A percentile compares a stretch with the other conserved stretches of the same genome.
phyloP scores from a whole-genome alignment of 2,113 vertebrate genomes.

The Chiloscyllium plagiosum region DNA sequence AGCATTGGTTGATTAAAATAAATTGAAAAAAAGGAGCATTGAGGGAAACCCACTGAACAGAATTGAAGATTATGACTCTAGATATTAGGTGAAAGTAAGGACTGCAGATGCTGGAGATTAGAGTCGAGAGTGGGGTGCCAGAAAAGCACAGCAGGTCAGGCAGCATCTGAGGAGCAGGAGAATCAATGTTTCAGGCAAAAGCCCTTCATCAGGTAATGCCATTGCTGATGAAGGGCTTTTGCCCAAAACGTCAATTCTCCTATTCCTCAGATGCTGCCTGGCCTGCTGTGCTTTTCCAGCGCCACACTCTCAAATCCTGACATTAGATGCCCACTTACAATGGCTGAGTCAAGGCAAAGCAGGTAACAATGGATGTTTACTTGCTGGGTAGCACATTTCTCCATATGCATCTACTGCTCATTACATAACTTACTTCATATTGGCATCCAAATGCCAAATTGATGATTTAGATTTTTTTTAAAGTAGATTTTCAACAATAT shows the following conservation, averaged over 20 bases:
- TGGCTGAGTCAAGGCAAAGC: neutral
- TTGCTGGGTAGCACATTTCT: neutral
- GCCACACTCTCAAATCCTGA: neutral
- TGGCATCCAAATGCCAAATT: neutral
- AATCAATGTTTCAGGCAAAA: no score
- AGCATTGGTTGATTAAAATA: no score
- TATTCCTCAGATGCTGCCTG: no score
- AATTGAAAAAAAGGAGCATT: no score
- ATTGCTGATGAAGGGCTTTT: no score
- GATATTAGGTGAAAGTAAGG: neutral
- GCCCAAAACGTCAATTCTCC: no score
- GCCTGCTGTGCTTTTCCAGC: no score
- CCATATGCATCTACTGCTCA: neutral
- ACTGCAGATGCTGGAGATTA: no score
- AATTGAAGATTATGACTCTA: neutral
- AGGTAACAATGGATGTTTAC: neutral
- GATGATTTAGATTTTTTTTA: neutral
- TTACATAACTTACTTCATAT: neutral
- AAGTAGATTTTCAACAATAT: neutral
- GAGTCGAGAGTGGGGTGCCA: no score
- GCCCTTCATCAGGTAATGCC: no score
- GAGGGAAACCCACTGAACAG: neutral
- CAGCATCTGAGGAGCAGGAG: no score
- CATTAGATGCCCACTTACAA: neutral
- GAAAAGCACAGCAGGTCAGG: no score